Conservation (phyloP, 2,113 vertebrate species). For the Hydrolagus affinis region DNA sequence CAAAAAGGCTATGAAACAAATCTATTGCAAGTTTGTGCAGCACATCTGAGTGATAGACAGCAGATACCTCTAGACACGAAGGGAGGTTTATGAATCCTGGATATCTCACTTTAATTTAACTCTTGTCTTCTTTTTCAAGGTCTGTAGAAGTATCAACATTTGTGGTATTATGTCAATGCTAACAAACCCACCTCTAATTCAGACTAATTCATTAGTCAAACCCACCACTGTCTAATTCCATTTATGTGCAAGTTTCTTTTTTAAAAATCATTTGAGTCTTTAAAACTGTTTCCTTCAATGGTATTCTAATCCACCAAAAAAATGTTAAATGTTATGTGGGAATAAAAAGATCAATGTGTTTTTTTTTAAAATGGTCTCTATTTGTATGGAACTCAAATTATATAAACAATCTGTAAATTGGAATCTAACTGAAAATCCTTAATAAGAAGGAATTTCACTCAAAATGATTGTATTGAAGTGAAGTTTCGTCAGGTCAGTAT, state of each 20-base stretch:
- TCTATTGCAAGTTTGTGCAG: not conserved
- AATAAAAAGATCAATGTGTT: not conserved
- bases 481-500: too few relatives aligned
- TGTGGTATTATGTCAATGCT: not conserved
- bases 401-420: not conserved
- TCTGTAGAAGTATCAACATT: not conserved
- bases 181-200: not conserved
- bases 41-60: not conserved
- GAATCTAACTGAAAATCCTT: too few relatives aligned
- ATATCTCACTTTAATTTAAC: conserved; percentile 6
- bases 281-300: not conserved
- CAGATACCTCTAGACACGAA: not conserved
- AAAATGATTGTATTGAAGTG: too few relatives aligned
- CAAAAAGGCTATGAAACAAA: not conserved
- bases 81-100: not conserved
- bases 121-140: not conserved
- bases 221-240: not conserved
- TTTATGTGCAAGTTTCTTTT: not conserved
- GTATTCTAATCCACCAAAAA: not conserved
- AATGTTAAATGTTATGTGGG: not conserved
- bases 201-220: too few relatives aligned
- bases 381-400: conserved; percentile 3
- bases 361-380: not conserved
- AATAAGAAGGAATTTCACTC: too few relatives aligned
- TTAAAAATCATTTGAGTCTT: not conserved